These are phyloP conservation scores for Rhabdomys pumilio DNA, from an alignment of 2,797 vertebrate species.

Conservation along the genomic window DNA sequence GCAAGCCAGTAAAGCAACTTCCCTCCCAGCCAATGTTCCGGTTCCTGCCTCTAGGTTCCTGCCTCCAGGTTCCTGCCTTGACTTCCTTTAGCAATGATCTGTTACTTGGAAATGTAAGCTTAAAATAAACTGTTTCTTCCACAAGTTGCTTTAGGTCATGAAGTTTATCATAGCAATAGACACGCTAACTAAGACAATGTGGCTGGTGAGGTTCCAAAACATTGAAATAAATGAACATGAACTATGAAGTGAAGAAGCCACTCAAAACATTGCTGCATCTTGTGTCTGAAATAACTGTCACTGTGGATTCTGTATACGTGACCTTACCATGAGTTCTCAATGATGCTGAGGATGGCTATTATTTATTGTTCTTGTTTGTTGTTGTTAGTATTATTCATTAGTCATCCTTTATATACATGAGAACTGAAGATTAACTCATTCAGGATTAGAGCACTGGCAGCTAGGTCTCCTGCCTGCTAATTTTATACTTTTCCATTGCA, in stretches of 20 bases:
- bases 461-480: neutral
- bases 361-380: neutral
- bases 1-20: too few relatives aligned
- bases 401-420: neutral
- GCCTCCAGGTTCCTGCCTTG: neutral
- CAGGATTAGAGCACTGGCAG: neutral
- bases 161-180: neutral
- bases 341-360: neutral
- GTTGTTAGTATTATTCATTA: neutral
- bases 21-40: too few relatives aligned
- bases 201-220: neutral
- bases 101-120: neutral
- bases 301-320: neutral
- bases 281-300: neutral
- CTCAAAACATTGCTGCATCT: neutral
- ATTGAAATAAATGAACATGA: conserved; percentile 27
- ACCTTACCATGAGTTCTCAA: neutral
- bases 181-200: neutral
- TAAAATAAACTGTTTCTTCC: neutral
- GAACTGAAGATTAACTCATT: neutral
- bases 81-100: neutral
- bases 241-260: neutral
- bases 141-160: neutral
- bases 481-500: neutral
- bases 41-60: neutral